Percentiles rank a stretch among this genome's conserved stretches.
phyloP scores from a whole-genome alignment of 2,888 invertebrate species.

The Zygogramma bicolorata region DNA sequence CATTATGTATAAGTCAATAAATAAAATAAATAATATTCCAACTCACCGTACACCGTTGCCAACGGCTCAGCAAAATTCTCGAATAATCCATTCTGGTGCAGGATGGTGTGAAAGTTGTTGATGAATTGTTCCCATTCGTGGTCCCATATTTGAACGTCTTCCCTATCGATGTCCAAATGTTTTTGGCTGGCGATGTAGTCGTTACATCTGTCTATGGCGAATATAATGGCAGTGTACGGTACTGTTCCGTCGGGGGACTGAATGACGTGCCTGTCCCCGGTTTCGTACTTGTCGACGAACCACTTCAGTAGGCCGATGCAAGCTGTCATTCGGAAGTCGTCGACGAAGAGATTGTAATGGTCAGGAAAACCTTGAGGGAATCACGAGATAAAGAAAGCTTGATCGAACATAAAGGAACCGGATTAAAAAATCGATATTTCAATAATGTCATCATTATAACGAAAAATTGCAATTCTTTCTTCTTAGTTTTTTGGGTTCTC shows the following conservation, averaged over 20 bases:
- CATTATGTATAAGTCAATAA: too few relatives aligned
- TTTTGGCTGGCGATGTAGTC: constrained; percentile 81
- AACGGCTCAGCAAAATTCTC: constrained; percentile 44
- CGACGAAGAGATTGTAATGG: constrained; percentile 84
- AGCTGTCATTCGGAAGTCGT: constrained; percentile 91
- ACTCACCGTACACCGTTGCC: constrained; percentile 38
- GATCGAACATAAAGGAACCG: too few relatives aligned
- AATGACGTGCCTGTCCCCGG: constrained; percentile 69
- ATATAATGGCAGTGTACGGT: constrained; percentile 82
- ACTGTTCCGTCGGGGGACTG: constrained; percentile 75
- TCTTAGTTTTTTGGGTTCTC: too few relatives aligned
- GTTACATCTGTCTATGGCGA: constrained; percentile 80
- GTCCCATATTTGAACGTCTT: constrained; percentile 74
- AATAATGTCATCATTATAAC: too few relatives aligned
- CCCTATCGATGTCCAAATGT: constrained; percentile 81
- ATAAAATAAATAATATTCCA: not conserved
- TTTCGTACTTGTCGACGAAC: constrained; percentile 71
- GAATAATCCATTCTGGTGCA: constrained; percentile 72
- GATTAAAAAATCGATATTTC: too few relatives aligned
- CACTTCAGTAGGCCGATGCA: constrained; percentile 87
- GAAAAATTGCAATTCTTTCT: too few relatives aligned
- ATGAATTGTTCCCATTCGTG: constrained; percentile 93
- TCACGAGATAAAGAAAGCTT: not conserved
- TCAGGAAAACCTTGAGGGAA: constrained; percentile 74
- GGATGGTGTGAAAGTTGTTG: constrained; percentile 75